phyloP scores from a whole-genome alignment of 2,888 invertebrate species.

The Andrena fulva region DNA sequence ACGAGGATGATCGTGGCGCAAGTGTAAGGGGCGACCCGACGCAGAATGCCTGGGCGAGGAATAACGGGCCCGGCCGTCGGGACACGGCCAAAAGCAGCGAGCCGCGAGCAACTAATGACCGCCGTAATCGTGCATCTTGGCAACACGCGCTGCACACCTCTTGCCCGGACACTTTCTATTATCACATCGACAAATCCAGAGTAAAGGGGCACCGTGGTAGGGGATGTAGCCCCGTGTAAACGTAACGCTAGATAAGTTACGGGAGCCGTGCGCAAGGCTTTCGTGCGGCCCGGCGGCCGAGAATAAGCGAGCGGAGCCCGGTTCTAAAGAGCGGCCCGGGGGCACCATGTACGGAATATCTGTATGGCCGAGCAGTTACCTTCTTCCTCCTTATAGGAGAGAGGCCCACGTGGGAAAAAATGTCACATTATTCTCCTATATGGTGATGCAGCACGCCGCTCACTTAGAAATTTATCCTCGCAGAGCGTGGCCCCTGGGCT shows the following conservation, averaged over 20 bases:
- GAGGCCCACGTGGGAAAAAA: slow-evolving; percentile 73
- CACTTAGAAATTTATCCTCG: slow-evolving; percentile 79
- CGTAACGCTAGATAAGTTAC: slow-evolving; percentile 73
- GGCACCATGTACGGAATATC: slow-evolving; percentile 79
- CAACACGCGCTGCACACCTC: slow-evolving; percentile 18
- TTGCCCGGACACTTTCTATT: slow-evolving; percentile 68
- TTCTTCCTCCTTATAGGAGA: slow-evolving; percentile 70
- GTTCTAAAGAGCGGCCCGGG: slow-evolving; percentile 57
- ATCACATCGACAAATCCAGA: slow-evolving; percentile 73
- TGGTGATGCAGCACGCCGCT: slow-evolving; percentile 80
- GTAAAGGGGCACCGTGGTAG: slow-evolving; percentile 18
- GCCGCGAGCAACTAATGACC: slow-evolving; percentile 55
- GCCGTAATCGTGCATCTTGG: slow-evolving; percentile 58
- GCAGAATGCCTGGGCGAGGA: slow-evolving; percentile 13
- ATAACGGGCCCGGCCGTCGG: slow-evolving; percentile 25
- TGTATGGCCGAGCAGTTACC: slow-evolving; percentile 68
- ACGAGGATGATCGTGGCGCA: slow-evolving; percentile 3
- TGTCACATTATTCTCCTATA: slow-evolving; percentile 83
- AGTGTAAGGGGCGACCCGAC: background rate
- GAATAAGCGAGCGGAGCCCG: slow-evolving; percentile 50
- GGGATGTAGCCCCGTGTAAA: slow-evolving; percentile 63
- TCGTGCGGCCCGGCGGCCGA: slow-evolving; percentile 36
- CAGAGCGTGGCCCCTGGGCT: slow-evolving; percentile 49
- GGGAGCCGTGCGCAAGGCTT: slow-evolving; percentile 44
- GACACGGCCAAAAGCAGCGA: slow-evolving; percentile 53